Conservation (phyloP, 2,888 invertebrate species). For the Ichneumoninae sp. region DNA sequence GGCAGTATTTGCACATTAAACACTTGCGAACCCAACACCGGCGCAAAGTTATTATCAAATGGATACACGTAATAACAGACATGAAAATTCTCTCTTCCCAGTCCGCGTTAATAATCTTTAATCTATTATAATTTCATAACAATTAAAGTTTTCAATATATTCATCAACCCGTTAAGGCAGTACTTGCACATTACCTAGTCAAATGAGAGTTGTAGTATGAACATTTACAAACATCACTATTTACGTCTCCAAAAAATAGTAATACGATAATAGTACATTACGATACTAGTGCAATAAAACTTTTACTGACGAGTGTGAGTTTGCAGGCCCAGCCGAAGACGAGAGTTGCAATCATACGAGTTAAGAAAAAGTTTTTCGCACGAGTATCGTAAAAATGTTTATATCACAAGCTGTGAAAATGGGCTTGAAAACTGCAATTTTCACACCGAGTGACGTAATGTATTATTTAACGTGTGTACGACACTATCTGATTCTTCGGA, state of each 20-base stretch:
- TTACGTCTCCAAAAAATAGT: no score
- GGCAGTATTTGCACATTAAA: neutral
- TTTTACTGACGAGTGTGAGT: no score
- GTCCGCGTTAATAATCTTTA: neutral
- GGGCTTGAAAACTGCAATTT: no score
- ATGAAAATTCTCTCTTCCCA: neutral
- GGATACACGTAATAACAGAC: neutral
- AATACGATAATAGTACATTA: no score
- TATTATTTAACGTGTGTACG: neutral
- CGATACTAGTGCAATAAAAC: no score
- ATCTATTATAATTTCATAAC: neutral
- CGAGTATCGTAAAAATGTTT: no score
- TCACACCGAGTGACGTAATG: no score
- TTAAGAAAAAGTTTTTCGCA: no score
- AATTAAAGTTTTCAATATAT: neutral
- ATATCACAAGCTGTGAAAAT: no score
- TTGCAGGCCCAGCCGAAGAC: no score
- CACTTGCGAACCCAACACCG: neutral
- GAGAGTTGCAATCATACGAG: no score
- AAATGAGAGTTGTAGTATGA: neutral
- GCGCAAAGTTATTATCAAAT: slow-evolving; percentile 6
- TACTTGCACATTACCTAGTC: neutral
- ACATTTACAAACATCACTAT: neutral
- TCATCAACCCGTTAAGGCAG: neutral
- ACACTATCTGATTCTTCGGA: neutral